Evolutionary conservation across 2,888 invertebrate genomes (phyloP).

Genomic region (Spisula subtruncata): DNA sequence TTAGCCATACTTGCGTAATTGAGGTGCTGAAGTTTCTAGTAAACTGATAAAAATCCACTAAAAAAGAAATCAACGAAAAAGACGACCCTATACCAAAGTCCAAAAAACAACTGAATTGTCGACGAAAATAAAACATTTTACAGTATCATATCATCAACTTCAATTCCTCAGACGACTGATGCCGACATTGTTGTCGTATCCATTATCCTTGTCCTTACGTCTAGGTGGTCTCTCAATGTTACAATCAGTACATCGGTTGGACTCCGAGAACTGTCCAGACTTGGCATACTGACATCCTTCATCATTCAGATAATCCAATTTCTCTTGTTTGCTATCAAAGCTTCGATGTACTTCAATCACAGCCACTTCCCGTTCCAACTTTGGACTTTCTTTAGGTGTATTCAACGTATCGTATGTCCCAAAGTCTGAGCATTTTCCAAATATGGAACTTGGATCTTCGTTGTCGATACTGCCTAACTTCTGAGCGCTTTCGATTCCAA

Average conservation of each 20-base stretch:
- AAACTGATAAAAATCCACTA: too few species aligned
- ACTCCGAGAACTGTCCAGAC: background rate
- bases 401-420: constrained; percentile 14
- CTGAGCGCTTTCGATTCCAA: background rate
- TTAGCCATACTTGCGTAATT: too few species aligned
- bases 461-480: background rate
- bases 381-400: background rate
- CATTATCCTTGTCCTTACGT: constrained; percentile 47
- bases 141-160: background rate
- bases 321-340: constrained; percentile 7
- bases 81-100: too few species aligned
- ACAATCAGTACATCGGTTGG: constrained; percentile 51
- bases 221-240: constrained; percentile 62
- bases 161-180: constrained; percentile 30
- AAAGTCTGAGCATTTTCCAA: constrained; percentile 12
- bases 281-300: constrained; percentile 35
- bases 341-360: constrained; percentile 62
- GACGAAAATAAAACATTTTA: too few species aligned
- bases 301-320: background rate
- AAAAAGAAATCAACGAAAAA: too few species aligned
- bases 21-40: too few species aligned
- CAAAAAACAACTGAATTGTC: too few species aligned
- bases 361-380: constrained; percentile 33
- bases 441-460: background rate
- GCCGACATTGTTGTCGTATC: constrained; percentile 64